Base-by-base conservation (phyloP, 53 echinoderm and acorn worm genomes). In the Apostichopus leukothele region DNA sequence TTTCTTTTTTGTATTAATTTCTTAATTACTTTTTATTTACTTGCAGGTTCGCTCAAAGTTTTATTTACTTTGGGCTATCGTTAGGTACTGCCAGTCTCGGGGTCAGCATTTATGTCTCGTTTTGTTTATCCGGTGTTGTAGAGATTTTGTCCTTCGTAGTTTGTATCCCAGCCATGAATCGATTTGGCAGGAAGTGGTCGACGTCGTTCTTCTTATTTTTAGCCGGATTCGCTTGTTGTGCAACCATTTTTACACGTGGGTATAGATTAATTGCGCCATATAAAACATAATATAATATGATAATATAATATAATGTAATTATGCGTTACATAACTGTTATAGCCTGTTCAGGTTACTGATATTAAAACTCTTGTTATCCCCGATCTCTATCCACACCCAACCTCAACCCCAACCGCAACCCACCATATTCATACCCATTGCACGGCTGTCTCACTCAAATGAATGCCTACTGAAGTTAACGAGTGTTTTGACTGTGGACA, bases 21-120 rank as follows among this genome's bases (percentile, higher is more conserved):
- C 39, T 39, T 39, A 3, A 39, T 39, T 39, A 39, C 39, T 3
- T 39, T 39, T 39, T 39, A 39, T 39, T 39, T 3, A 6, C 71
- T 6, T 63, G 21, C 18, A 87, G 88, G 88, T 87, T 75, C 60
- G 88, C 75, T 9, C 74, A 87, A 10, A 87, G 88, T 39, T 87
- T 87, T 7, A 52, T 87, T 12, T 87, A 87, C 50, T 87, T 75
- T 52, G 88, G 88, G 4, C 22, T 87, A 57, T 87, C 88, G 5
- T 22, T 87, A 75, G 75, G 88, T 20, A 87, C 88, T 3, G 68
- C 88, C 16, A 75, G 75, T 10, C 88, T 87, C 54, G 88, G 88
- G 1, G 55, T 74, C 23, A 75, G 68, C 51, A 27, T 53, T 6
- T 87, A 87, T 55, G 75, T 87, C 8, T 73, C 88, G 19, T 87